Percentiles rank a stretch among this genome's conserved stretches.
Conservation (phyloP, 2,888 invertebrate species). For the Zaprionus lineosus region DNA sequence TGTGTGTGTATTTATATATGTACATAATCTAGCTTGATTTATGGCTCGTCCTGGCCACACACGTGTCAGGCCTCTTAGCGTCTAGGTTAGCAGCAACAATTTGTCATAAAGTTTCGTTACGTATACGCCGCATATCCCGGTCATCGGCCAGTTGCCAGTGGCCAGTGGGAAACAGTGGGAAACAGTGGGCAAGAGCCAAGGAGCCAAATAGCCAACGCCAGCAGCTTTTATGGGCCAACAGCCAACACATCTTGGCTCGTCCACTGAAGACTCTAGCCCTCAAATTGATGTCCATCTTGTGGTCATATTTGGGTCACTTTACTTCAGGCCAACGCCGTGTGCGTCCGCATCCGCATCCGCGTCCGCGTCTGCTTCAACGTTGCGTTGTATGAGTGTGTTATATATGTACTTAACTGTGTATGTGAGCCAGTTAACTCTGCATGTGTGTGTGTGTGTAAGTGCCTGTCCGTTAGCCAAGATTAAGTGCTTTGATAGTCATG, state of each 20-base stretch:
- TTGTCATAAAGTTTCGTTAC: constrained; percentile 75
- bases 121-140: constrained; percentile 51
- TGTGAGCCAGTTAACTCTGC: constrained; percentile 58
- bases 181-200: constrained; percentile 15
- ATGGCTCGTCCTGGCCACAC: constrained; percentile 58
- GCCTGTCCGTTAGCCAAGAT: constrained; percentile 67
- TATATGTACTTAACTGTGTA: constrained; percentile 14
- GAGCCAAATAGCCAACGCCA: constrained; percentile 47
- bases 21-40: constrained; percentile 60
- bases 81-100: constrained; percentile 73
- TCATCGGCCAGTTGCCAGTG: constrained; percentile 57
- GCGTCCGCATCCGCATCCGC: no score
- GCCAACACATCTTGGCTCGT: constrained; percentile 14
- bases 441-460: constrained; percentile 43
- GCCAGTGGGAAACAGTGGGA: no score
- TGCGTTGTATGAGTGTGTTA: constrained; percentile 1
- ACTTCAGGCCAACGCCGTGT: constrained; percentile 41
- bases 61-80: constrained; percentile 68
- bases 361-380: no score
- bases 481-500: constrained; percentile 74
- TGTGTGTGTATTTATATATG: constrained; percentile 14
- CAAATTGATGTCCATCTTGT: constrained; percentile 68
- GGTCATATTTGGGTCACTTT: constrained; percentile 73
- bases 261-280: constrained; percentile 21
- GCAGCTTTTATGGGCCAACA: constrained; percentile 58